Base-by-base conservation (phyloP, 2,888 invertebrate genomes). In the Stomorhina lunata region DNA sequence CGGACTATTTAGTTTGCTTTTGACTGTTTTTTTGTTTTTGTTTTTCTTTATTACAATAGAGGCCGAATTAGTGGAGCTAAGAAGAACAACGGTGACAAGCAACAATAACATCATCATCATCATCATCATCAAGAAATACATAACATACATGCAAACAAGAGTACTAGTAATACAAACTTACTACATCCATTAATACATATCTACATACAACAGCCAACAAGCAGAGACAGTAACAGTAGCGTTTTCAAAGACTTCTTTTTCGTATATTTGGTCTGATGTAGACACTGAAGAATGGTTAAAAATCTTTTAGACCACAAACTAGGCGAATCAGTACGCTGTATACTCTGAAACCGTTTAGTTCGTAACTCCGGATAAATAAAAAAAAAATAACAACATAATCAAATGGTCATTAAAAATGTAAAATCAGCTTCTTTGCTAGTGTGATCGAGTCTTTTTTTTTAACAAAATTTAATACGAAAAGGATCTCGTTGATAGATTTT, bases 31-130 rank as follows among this genome's bases (percentile, higher is more conserved):
- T 29, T 20, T 9, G 10, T 66, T 29, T 17, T 48, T 45, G 20
- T 45, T 55, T 65, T 65, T 45, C 1, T 27, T 29, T 32, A 12
- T 48, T 59, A 27, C 29, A 50, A 77, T 77, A 66, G 48, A 81
- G 66, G 32, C 72, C 68, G 45, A 61, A 20, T 27, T 61, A 71
- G 53, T 68, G 55, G 32, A 79, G 72, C 68, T 57, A 65, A 55
- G 53, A 77, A 81, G 71, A 78, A 73, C 80, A 78, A 68, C 72
- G 78, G 73, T 75, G 83, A 81, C 80, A 78, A 65, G 34, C 34
- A 55, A 20, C 68, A 69, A 68, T 68, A 57, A 53, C 20, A 63
- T 40, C 37, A 15, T 20, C 55, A 53, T 40, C 22, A 40, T 17
- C 2, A n/a, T n/a, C n/a, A n/a, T n/a, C n/a, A n/a, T n/a, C n/a